Base-by-base conservation (phyloP, 2,888 invertebrate species). In the Torymus texanus region DNA sequence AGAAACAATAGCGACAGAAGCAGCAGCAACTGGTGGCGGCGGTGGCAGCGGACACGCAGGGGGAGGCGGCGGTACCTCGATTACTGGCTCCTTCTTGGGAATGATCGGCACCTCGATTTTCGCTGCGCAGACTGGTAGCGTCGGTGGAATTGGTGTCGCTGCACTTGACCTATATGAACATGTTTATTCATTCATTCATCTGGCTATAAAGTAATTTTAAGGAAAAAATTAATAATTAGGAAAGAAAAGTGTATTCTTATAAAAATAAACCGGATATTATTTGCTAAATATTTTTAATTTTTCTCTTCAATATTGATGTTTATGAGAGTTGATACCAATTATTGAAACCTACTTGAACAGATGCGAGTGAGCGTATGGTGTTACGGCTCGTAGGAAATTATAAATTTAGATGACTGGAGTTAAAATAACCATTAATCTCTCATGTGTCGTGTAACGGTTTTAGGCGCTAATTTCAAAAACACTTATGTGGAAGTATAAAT, bases 101-200 rank as follows among this genome's bases (percentile, higher is more conserved):
- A 82, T 80, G 29, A 85, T 70, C 53, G 85, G 80, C 51, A 84
- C 70, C 29, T 85, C 85, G 16, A 86, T 82, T 79, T 85, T 85
- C 21, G 84, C 81, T 53, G 83, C 16, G 53, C 41, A 41, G 41
- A 41, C 41, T 41, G 85, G 73, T 16, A 73, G 8, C 18, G 53
- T 53, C 21, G 81, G 58, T 24, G 79, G 73, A 55, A 61, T 73
- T 41, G 83, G 76, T 12, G 83, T 81, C 16, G 63, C 75, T 50
- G 78, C 21, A 16, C 59, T 81, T 29, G 80, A 58, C 73, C 85
- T 86, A 81, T 21, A 29, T 12, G 29, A 62, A 24, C n/a, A 24
- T 24, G 24, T 12, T 29, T 56, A 29, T 56, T 16, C 13, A 5
- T 14, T 2, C 11, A 70, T 18, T 18, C 12, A 18, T 16, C 24